Evolutionary conservation across 2,113 vertebrate species (phyloP).

Genomic region (Dipodomys ordii): DNA sequence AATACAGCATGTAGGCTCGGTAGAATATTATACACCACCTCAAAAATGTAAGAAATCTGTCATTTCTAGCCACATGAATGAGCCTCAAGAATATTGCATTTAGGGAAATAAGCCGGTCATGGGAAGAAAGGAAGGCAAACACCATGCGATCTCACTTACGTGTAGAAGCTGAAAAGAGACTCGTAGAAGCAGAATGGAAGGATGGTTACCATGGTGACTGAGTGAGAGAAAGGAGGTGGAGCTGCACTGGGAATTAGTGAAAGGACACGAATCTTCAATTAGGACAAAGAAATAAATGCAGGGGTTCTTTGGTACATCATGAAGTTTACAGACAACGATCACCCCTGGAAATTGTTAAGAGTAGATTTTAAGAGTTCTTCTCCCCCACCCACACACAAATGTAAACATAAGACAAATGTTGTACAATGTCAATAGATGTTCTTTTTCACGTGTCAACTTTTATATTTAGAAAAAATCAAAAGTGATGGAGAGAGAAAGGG

Average conservation of each 20-base stretch:
- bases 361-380: not conserved
- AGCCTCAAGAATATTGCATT: not conserved
- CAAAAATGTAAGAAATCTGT: not conserved
- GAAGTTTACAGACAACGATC: not conserved
- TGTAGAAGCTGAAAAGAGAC: not conserved
- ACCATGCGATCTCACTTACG: not conserved
- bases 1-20: not conserved
- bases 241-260: not conserved
- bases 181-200: not conserved
- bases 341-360: not conserved
- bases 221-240: no score
- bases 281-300: not conserved
- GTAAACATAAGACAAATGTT: not conserved
- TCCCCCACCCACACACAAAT: not conserved
- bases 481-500: not conserved
- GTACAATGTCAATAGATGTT: not conserved
- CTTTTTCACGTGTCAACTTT: not conserved
- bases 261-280: not conserved
- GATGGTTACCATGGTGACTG: not conserved
- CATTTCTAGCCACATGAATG: not conserved
- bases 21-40: not conserved
- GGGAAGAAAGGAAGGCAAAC: not conserved
- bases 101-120: no score
- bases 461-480: not conserved
- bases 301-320: not conserved